Evolutionary conservation across 1,140 invertebrate species (phyloP).

Genomic region (Pseudomyrmex cubaensis): DNA sequence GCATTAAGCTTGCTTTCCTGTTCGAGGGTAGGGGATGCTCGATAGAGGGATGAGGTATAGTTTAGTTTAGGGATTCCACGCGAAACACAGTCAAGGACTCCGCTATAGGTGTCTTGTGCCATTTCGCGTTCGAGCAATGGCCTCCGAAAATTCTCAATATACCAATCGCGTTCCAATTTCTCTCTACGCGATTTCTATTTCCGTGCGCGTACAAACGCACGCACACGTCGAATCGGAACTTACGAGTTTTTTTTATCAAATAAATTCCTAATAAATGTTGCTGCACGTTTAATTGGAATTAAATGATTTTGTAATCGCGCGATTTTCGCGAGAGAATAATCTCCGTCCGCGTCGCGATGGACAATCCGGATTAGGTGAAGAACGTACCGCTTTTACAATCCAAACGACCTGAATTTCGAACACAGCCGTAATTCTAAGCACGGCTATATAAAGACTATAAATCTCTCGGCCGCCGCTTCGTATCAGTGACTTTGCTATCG

Average conservation of each 20-base stretch:
- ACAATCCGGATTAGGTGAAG: neutral
- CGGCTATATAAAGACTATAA: conserved; percentile 35
- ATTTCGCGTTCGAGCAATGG: conserved; percentile 4
- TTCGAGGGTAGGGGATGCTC: conserved; percentile 70
- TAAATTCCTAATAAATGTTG: neutral
- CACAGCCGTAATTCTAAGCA: neutral
- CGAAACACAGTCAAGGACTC: conserved; percentile 74
- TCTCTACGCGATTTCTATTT: no score
- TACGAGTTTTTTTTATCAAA: no score
- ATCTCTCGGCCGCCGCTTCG: conserved; percentile 32
- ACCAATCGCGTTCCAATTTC: neutral
- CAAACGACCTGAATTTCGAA: conserved; percentile 21
- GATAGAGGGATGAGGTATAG: conserved; percentile 78
- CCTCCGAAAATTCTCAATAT: neutral
- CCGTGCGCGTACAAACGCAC: neutral
- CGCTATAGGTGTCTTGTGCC: conserved; percentile 33
- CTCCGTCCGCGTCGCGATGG: neutral
- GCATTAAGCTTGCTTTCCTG: conserved; percentile 83
- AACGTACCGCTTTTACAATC: conserved; percentile 2
- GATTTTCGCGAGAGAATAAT: neutral
- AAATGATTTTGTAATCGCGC: neutral
- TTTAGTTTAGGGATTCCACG: conserved; percentile 80
- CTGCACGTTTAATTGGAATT: neutral
- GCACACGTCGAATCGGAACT: neutral
- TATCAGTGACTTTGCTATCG: conserved; percentile 44